Evolutionary conservation across 2,797 vertebrate species (phyloP), one percentile per base, ranked within the genome.

Genomic region (Chelmon rostratus): DNA sequence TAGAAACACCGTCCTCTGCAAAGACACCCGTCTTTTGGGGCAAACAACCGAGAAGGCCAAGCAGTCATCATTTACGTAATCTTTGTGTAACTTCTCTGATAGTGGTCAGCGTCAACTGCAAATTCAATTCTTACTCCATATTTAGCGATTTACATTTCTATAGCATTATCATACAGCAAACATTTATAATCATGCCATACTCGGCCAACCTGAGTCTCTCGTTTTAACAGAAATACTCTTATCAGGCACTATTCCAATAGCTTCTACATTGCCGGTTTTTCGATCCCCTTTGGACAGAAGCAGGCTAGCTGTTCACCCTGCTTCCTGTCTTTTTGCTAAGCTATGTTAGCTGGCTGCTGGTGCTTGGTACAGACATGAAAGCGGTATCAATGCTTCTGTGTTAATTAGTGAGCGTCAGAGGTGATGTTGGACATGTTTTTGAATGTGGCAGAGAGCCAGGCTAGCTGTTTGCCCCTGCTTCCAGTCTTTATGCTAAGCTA

Each of bases 1-100:
- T 31, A 74, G 53, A 72, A 81, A 81, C 38, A 69, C 31, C 6
- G 49, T 38, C 37, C 28, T 16, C 28, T 56, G 46, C 19, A 73
- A 59, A 72, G 31, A 54, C 15, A 40, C 6, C 35, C 2, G 0
- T 63, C 25, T 74, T 52, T 66, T 35, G 18, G 28, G 53, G 47
- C 35, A 58, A 70, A 67, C 38, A 62, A 47, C 16, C 56, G 57
- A 33, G 46, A 47, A 23, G 28, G 31, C 10, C 53, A 25, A 21
- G 28, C 28, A 37, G n/a, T 50, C 25, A 16, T 59, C 15, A 25
- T 46, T 38, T 46, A 21, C 11, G 8, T 21, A 10, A 54, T 57
- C 38, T 35, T 21, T 23, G 8, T 37, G 33, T 28, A 25, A 21
- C 50, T 53, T 40, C 23, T 28, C 23, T 53, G 37, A 42, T 8